These are phyloP conservation scores for Brachionus asplanchnoidis DNA, from an alignment of 1,140 invertebrate genomes.

Conservation along the genomic window DNA sequence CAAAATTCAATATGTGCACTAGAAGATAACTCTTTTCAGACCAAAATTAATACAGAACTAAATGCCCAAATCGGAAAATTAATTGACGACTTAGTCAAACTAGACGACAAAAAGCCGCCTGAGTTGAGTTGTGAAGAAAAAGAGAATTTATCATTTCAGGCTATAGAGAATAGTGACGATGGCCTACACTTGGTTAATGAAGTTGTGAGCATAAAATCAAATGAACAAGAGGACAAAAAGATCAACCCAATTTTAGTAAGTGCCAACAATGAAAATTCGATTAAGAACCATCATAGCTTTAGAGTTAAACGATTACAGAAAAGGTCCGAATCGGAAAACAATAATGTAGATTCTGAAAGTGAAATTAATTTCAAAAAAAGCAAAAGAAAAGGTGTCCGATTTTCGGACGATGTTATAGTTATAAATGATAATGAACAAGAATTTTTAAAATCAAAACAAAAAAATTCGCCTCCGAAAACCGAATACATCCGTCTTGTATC, in stretches of 20 bases:
- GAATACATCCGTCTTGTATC: background rate
- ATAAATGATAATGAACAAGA: background rate
- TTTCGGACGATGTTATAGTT: background rate
- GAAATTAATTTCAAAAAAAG: background rate
- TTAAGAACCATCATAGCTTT: background rate
- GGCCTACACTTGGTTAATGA: background rate
- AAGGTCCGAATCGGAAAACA: background rate
- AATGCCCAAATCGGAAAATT: slow-evolving; percentile 13
- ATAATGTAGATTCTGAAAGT: background rate
- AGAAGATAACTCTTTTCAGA: background rate
- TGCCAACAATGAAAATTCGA: background rate
- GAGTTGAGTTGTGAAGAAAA: background rate
- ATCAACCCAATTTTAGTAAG: background rate
- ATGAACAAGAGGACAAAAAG: background rate
- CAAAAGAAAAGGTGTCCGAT: slow-evolving; percentile 6
- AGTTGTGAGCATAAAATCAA: background rate
- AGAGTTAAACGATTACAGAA: background rate
- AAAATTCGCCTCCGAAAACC: background rate
- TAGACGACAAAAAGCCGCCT: background rate
- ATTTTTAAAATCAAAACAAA: background rate
- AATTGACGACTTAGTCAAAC: background rate
- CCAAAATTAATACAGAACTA: background rate
- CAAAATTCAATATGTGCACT: background rate
- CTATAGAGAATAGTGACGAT: background rate
- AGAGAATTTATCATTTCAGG: background rate